A percentile compares a stretch with the other conserved stretches of the same genome.
These are phyloP conservation scores for Psilopsiagon aymara DNA, from an alignment of 2,113 vertebrate species.

Conservation along the genomic window DNA sequence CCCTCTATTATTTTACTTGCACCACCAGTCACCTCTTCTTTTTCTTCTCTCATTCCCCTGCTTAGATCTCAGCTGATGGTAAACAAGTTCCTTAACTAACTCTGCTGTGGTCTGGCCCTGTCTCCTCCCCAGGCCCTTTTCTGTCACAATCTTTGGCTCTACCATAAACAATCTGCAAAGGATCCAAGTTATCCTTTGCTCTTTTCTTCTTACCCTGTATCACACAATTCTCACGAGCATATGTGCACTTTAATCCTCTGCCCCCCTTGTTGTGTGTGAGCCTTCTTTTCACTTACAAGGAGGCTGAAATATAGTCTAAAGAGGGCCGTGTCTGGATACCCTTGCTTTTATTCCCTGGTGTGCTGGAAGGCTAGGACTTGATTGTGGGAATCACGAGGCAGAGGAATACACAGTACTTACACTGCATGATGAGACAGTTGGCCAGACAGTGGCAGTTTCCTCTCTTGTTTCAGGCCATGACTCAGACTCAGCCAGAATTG, in stretches of 20 bases:
- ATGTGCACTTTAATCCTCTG: background rate
- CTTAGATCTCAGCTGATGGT: background rate
- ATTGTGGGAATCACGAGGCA: background rate
- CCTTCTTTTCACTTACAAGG: background rate
- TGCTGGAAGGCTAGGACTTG: background rate
- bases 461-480: slow-evolving; percentile 6
- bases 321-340: background rate
- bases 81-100: background rate
- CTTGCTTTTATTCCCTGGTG: background rate
- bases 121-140: background rate
- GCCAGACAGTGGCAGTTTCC: slow-evolving; percentile 23
- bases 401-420: background rate
- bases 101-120: background rate
- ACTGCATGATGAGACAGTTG: slow-evolving; percentile 1
- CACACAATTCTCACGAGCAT: background rate
- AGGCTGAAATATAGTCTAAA: background rate
- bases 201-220: background rate
- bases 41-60: background rate
- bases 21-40: background rate
- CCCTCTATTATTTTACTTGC: background rate
- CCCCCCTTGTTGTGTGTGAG: background rate
- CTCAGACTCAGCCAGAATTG: slow-evolving; percentile 10
- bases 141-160: background rate
- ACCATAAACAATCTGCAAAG: background rate
- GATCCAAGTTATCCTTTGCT: background rate